Percentiles rank a stretch among this genome's conserved stretches.
Evolutionary conservation across 2,113 vertebrate genomes (phyloP).

Genomic region (Hemicordylus capensis): DNA sequence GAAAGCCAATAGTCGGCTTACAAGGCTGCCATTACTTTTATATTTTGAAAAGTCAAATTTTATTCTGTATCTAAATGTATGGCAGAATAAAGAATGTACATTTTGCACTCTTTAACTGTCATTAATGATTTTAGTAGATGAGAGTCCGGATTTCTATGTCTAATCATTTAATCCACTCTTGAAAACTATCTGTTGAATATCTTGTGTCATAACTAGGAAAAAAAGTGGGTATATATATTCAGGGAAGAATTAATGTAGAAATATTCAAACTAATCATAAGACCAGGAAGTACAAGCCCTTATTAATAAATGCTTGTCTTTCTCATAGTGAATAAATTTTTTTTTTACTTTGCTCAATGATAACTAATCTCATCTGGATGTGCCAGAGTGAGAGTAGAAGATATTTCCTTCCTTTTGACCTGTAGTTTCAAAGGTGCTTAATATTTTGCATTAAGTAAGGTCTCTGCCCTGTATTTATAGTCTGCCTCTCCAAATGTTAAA

Average conservation of each 20-base stretch:
- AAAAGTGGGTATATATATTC: neutral
- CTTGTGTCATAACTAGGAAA: neutral
- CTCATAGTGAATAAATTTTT: neutral
- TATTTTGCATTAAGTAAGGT: neutral
- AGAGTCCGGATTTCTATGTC: slow-evolving; percentile 20
- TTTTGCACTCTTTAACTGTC: slow-evolving; percentile 62
- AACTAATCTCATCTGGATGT: neutral
- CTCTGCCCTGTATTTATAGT: neutral
- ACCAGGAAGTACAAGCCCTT: neutral
- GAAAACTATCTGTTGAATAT: neutral
- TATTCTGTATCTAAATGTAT: slow-evolving; percentile 60
- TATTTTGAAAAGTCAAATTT: slow-evolving; percentile 63
- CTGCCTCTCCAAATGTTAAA: neutral
- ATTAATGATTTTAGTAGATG: slow-evolving; percentile 55
- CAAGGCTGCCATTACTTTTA: slow-evolving; percentile 53
- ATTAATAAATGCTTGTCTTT: neutral
- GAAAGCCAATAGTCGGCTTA: slow-evolving; percentile 48
- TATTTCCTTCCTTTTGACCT: neutral
- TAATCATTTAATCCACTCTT: neutral
- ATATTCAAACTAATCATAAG: neutral
- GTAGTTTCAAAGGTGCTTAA: neutral
- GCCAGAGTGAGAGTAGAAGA: neutral
- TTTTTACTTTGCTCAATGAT: neutral
- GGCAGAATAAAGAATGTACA: slow-evolving; percentile 66
- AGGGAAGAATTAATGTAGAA: neutral